Percentiles rank a stretch among this genome's conserved stretches.
These are phyloP conservation scores for Semicossyphus pulcher DNA, from an alignment of 2,113 vertebrate species.

Conservation along the genomic window DNA sequence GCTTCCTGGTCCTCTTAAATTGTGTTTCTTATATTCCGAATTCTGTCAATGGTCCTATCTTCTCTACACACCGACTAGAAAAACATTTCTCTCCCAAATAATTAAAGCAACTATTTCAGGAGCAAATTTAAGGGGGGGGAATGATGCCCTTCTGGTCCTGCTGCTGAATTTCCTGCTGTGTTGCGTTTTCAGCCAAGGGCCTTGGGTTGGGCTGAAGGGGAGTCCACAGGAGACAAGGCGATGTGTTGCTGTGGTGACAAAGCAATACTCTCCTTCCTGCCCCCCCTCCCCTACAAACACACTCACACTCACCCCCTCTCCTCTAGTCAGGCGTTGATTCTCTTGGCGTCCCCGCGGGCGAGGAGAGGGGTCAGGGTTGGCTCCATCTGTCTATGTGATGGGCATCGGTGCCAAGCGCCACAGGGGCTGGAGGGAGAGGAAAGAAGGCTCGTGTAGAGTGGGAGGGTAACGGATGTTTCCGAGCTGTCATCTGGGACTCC, in stretches of 20 bases:
- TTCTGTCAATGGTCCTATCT: not conserved
- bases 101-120: constrained; percentile 42
- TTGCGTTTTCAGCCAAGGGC: constrained; percentile 40
- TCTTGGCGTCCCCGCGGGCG: constrained; percentile 65
- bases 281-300: constrained; percentile 7
- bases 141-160: constrained; percentile 31
- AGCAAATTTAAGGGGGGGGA: constrained; percentile 8
- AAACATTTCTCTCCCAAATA: constrained; percentile 34
- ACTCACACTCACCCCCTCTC: constrained; percentile 28
- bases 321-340: constrained; percentile 66
- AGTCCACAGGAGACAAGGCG: constrained; percentile 52
- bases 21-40: constrained; percentile 23
- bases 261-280: constrained; percentile 50
- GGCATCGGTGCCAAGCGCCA: constrained; percentile 76
- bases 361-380: constrained; percentile 79
- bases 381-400: constrained; percentile 80
- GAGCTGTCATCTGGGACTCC: constrained; percentile 69
- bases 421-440: constrained; percentile 65
- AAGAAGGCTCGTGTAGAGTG: constrained; percentile 46
- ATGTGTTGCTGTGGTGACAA: constrained; percentile 66
- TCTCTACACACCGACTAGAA: constrained; percentile 12
- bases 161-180: constrained; percentile 40
- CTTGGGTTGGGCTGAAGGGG: constrained; percentile 35
- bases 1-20: constrained; percentile 30
- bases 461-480: constrained; percentile 68